Base-by-base conservation (phyloP, 1,140 invertebrate genomes). In the Bemisia tabaci region DNA sequence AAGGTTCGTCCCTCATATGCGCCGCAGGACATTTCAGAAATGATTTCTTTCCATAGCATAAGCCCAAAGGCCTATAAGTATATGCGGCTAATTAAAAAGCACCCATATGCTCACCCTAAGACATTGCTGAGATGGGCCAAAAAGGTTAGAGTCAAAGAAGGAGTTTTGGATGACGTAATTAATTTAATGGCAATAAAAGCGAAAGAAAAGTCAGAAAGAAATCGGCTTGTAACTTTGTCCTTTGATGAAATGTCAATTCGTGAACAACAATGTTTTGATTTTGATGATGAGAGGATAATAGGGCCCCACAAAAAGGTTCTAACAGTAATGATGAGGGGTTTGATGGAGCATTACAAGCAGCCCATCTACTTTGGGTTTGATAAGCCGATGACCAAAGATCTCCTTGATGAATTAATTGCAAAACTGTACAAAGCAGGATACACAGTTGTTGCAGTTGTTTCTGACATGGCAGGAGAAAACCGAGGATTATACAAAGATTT, bases 331-430 rank as follows among this genome's bases (percentile, higher is more conserved):
- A 33, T 22, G 12, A 25, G 62, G n/a, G 62, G 62, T 25, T 48
- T n/a, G 2, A 63, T 25, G 24, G 22, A 33, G 59, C 25, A 63
- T 9, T 63, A 26, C 24, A 63, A 63, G 27, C 62, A 63, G 23
- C 24, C 26, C 12, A 17, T 63, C 22, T 63, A 26, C n/a, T 63
- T 26, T 39, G 62, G n/a, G 12, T 63, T 63, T 27, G 26, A 63
- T 9, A 33, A 1, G 2, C 23, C 23, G 2, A 63, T 63, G 62
- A 27, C 23, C 11, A 12, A 25, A n/a, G 62, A 63, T 12, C 26
- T 63, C 22, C 22, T 63, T 11, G 25, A 26, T 27, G 22, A 25
- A 11, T 22, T 63, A 12, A 63, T 63, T 26, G 1, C 23, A n/a
- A 9, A 5, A 5, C 33, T 48, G 33, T 9, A 17, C 5, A 9